phyloP scores from a whole-genome alignment of 2,888 invertebrate species.

The Invenusta paracnida region DNA sequence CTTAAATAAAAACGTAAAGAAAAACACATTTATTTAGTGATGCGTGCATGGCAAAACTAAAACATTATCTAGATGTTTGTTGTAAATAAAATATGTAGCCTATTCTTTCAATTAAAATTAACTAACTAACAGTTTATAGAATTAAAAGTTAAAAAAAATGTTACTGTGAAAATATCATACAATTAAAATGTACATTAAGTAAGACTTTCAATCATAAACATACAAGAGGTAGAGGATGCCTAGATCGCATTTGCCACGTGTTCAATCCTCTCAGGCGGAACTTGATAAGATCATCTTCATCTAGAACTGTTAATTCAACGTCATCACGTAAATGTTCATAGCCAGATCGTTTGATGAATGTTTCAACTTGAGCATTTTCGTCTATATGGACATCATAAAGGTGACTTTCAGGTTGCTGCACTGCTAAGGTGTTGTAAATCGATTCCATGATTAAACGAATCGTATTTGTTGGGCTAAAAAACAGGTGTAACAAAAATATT shows the following conservation, averaged over 20 bases:
- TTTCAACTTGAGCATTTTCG: constrained; percentile 73
- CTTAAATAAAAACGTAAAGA: too few relatives aligned
- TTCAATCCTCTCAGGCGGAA: constrained; percentile 63
- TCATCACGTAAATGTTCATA: constrained; percentile 44
- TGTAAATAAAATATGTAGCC: too few relatives aligned
- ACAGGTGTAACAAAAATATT: too few relatives aligned
- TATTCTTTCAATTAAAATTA: too few relatives aligned
- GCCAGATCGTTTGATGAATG: constrained; percentile 69
- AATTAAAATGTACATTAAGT: too few relatives aligned
- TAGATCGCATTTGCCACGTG: constrained; percentile 69
- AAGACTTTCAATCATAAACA: too few relatives aligned
- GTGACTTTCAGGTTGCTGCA: not conserved
- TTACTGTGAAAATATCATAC: too few relatives aligned
- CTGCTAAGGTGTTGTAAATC: not conserved
- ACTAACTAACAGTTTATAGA: too few relatives aligned
- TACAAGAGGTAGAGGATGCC: constrained; percentile 68
- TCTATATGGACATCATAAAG: constrained; percentile 65
- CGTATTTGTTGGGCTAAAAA: not conserved
- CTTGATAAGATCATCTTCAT: constrained; percentile 30
- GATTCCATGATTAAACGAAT: not conserved
- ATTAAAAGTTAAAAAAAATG: too few relatives aligned
- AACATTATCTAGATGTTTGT: too few relatives aligned
- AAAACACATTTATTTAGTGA: too few relatives aligned
- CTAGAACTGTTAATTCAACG: constrained; percentile 26
- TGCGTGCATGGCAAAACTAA: too few relatives aligned